A percentile compares a stretch with the other conserved stretches of the same genome.
phyloP scores from a whole-genome alignment of 2,888 invertebrate species.

The Lysandra bellargus region DNA sequence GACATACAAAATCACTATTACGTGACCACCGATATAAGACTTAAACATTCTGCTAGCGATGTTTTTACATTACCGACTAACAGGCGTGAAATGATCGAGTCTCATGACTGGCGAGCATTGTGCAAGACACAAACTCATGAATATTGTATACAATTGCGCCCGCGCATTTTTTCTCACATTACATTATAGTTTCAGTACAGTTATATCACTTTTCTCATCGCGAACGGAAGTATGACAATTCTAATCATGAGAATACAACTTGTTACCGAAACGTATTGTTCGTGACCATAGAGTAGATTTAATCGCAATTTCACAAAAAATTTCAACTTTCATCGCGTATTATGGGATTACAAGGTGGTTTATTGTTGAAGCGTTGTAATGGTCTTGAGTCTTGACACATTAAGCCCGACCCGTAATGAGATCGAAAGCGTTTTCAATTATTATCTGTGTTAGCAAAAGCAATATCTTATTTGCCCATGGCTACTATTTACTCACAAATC shows the following conservation, averaged over 20 bases:
- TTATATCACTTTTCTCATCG: constrained; percentile 64
- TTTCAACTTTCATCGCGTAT: constrained; percentile 59
- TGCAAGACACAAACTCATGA: constrained; percentile 1
- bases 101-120: constrained; percentile 5
- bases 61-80: constrained; percentile 1
- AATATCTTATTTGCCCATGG: background rate
- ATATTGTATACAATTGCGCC: constrained; percentile 1
- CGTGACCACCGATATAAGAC: background rate
- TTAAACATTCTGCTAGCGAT: background rate
- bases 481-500: background rate
- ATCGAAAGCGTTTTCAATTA: constrained; percentile 16
- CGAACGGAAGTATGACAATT: constrained; percentile 54
- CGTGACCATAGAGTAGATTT: constrained; percentile 36
- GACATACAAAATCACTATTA: constrained; percentile 7
- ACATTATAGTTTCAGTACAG: constrained; percentile 56
- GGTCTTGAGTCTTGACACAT: constrained; percentile 32
- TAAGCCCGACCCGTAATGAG: background rate
- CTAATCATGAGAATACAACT: constrained; percentile 36
- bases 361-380: constrained; percentile 56
- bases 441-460: background rate
- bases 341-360: constrained; percentile 62
- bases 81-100: constrained; percentile 23
- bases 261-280: constrained; percentile 35
- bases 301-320: constrained; percentile 31
- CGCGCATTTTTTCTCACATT: constrained; percentile 29